Base-by-base conservation (phyloP, 1,140 invertebrate genomes). In the Diuraphis noxia region DNA sequence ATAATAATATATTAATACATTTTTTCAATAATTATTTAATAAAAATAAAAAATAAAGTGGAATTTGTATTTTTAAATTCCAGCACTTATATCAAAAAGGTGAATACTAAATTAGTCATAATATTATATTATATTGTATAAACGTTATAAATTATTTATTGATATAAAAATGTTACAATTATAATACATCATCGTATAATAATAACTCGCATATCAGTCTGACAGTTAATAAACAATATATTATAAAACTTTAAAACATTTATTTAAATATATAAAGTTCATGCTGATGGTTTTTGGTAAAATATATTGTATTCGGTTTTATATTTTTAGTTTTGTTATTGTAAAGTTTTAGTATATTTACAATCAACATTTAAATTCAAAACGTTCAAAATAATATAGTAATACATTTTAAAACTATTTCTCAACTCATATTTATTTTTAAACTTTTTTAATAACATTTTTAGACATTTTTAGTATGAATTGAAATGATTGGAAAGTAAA, bases 291-390 rank as follows among this genome's bases (percentile, higher is more conserved):
- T 79, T 79, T 9, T 79, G 77, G 21, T 23, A 36, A 38, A 79
- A 38, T 79, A 79, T 79, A 38, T 79, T 79, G n/a, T n/a, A 79
- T 79, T 79, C 21, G 38, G 23, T 79, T 79, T 34, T 79, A 21
- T 79, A 38, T 79, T 36, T 79, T 38, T 23, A 79, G 19, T 34
- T 38, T 79, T 79, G 77, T 79, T 79, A 36, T 79, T 38, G 77
- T 79, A 79, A 79, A 79, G 77, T 79, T 79, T 79, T 79, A 79
- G 77, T 72, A 72, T 23, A 36, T 79, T 79, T 79, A 79, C 77
- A 79, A 79, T 38, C n/a, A 79, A 79, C 34, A 79, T 38, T 79
- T 38, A 38, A 79, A 79, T 79, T 38, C 34, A 38, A 79, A 79
- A 38, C 21, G 77, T 38, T 23, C n/a, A 38, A 79, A 79, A 79